A percentile compares a stretch with the other conserved stretches of the same genome.
phyloP scores from a whole-genome alignment of 2,797 vertebrate species.

The Spea hammondii region DNA sequence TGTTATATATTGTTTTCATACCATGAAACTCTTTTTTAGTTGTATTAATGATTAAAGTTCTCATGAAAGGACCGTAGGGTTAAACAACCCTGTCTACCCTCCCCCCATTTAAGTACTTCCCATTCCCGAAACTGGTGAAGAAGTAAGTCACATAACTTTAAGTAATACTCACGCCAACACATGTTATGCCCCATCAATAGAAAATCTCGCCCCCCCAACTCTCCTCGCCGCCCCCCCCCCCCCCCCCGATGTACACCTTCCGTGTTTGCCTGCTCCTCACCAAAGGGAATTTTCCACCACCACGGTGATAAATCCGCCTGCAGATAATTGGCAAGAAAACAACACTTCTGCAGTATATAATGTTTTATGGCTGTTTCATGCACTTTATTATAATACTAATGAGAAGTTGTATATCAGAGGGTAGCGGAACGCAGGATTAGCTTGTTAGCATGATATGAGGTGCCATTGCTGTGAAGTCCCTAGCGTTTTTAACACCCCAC shows the following conservation, averaged over 20 bases:
- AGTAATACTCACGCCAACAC: constrained; percentile 79
- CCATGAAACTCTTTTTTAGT: too few species aligned
- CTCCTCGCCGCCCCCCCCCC: constrained; percentile 36
- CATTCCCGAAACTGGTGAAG: constrained; percentile 65
- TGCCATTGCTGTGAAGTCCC: constrained; percentile 70
- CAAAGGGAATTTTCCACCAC: constrained; percentile 85
- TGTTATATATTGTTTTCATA: too few species aligned
- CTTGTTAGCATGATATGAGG: constrained; percentile 98
- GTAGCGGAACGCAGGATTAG: constrained; percentile 87
- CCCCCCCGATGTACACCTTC: constrained; percentile 71
- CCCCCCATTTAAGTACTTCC: constrained; percentile 62
- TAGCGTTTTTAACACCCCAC: constrained; percentile 45
- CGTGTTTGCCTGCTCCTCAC: constrained; percentile 82
- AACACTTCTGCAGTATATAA: constrained; percentile 99
- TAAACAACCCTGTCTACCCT: background rate
- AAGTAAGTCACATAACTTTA: constrained; percentile 50
- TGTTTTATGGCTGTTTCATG: constrained; percentile 99
- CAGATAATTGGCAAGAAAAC: constrained; percentile 99
- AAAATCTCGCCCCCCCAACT: constrained; percentile 62
- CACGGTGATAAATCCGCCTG: constrained; percentile 90
- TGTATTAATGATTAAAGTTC: too few species aligned
- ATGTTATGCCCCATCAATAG: constrained; percentile 76
- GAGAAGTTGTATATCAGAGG: constrained; percentile 91
- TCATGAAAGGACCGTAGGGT: background rate
- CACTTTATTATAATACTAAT: constrained; percentile 99